Percentiles rank a stretch among this genome's conserved stretches.
phyloP scores from a whole-genome alignment of 1,140 invertebrate species.

The Danaus plexippus region DNA sequence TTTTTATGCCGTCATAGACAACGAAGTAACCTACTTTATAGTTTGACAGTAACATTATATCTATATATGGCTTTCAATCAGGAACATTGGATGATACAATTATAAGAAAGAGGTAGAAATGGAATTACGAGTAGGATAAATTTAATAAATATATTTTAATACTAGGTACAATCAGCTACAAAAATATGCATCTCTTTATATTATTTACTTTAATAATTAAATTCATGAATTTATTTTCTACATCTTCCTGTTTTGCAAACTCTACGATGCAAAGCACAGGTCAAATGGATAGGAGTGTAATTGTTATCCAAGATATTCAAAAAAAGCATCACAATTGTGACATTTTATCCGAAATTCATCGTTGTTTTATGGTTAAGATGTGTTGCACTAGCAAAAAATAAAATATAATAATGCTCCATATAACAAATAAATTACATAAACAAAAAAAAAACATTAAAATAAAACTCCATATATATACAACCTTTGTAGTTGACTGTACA shows the following conservation, averaged over 20 bases:
- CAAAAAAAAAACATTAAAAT: background rate
- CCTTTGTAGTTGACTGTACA: background rate
- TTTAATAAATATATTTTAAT: constrained; percentile 4
- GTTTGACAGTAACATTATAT: background rate
- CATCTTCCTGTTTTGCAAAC: no score
- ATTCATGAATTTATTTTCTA: no score
- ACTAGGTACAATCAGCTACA: constrained; percentile 5
- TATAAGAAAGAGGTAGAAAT: constrained; percentile 19
- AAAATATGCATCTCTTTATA: no score
- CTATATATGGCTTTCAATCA: constrained; percentile 14
- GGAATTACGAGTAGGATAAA: constrained; percentile 9
- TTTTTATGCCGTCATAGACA: no score
- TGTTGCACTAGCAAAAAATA: background rate
- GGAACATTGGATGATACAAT: constrained; percentile 20
- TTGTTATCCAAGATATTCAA: no score
- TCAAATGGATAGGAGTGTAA: no score
- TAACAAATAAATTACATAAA: background rate
- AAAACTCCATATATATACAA: background rate
- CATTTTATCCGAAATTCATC: no score
- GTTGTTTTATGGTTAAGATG: background rate
- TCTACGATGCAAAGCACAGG: no score
- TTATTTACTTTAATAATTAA: no score
- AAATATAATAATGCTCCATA: background rate
- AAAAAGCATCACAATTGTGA: no score
- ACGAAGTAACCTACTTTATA: no score